These are phyloP conservation scores for Ophion ellenae DNA, from an alignment of 2,888 invertebrate genomes.

Conservation along the genomic window DNA sequence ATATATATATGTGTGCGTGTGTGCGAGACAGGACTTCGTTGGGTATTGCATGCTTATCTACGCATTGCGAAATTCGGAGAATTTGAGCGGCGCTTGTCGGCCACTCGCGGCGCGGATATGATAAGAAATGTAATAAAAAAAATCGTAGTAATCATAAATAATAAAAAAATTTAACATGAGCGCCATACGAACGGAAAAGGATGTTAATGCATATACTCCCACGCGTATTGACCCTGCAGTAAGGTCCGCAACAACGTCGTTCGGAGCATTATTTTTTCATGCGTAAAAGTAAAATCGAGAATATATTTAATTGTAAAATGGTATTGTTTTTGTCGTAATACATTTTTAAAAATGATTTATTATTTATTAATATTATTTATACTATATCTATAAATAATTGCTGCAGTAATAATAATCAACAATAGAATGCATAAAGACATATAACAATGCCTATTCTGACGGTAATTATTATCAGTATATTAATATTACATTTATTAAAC, in stretches of 20 bases:
- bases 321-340: neutral
- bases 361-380: too few relatives aligned
- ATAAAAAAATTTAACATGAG: neutral
- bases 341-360: neutral
- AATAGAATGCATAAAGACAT: too few relatives aligned
- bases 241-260: neutral
- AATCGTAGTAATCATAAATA: neutral
- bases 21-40: conserved; percentile 30
- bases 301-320: neutral
- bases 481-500: too few relatives aligned
- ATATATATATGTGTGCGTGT: neutral
- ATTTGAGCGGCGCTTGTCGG: conserved; percentile 47
- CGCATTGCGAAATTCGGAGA: conserved; percentile 54
- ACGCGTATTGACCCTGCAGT: conserved; percentile 42
- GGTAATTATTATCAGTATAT: too few relatives aligned
- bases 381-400: too few relatives aligned
- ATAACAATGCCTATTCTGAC: too few relatives aligned
- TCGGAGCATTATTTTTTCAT: neutral
- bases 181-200: conserved; percentile 19
- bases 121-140: conserved; percentile 22
- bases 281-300: neutral
- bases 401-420: too few relatives aligned
- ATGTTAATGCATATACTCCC: conserved; percentile 20
- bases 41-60: conserved; percentile 37
- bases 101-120: conserved; percentile 29